These are phyloP conservation scores for Semaprochilodus insignis DNA, from an alignment of 2,797 vertebrate genomes.

Conservation along the genomic window DNA sequence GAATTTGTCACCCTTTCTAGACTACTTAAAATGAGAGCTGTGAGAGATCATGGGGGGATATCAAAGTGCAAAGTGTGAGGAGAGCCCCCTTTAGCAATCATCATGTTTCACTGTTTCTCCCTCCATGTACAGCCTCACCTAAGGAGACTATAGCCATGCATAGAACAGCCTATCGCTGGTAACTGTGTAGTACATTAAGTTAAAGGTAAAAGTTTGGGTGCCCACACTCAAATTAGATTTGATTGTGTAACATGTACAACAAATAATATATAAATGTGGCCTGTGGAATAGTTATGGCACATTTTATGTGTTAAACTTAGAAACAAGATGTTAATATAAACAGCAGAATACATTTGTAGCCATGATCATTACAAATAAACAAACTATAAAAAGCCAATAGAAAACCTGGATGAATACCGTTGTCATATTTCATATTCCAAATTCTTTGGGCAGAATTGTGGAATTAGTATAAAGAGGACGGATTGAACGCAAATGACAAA, in stretches of 20 bases:
- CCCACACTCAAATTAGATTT: no score
- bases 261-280: no score
- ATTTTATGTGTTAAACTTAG: no score
- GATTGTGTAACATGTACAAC: no score
- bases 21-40: neutral
- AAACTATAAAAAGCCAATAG: neutral
- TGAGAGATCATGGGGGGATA: neutral
- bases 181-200: neutral
- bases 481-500: neutral
- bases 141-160: no score
- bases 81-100: conserved; percentile 2
- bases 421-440: no score
- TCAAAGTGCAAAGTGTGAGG: conserved; percentile 16
- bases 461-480: neutral
- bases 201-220: no score
- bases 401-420: no score
- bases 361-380: neutral
- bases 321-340: neutral
- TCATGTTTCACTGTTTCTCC: neutral
- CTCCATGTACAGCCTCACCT: neutral
- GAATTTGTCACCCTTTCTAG: conserved; percentile 12
- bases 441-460: neutral
- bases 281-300: no score
- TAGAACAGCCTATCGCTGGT: neutral
- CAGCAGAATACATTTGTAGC: neutral